Conservation (phyloP, 2,797 vertebrate genomes). For the Petrocephalus sullivani region DNA sequence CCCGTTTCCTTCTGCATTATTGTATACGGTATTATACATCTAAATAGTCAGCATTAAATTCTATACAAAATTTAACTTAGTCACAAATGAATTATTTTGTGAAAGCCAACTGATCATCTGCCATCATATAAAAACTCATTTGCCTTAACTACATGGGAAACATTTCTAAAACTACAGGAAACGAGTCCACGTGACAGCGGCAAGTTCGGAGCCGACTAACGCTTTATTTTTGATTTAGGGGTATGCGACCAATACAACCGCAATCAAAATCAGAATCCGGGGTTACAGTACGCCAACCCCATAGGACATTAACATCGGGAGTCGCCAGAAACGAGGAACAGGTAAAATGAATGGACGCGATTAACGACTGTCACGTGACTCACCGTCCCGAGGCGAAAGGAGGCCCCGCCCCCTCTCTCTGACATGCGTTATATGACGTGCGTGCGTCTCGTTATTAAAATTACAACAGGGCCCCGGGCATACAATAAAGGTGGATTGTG, state of each 20-base stretch:
- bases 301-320: neutral
- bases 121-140: neutral
- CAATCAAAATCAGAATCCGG: neutral
- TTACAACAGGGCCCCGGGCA: slow-evolving; percentile 1
- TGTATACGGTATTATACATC: neutral
- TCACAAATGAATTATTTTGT: neutral
- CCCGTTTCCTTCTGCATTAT: neutral
- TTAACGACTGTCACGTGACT: neutral
- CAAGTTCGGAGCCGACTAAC: neutral
- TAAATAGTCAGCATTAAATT: neutral
- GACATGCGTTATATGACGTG: neutral
- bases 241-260: neutral
- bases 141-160: neutral
- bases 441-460: neutral
- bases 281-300: neutral
- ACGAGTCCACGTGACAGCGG: neutral
- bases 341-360: neutral
- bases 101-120: neutral
- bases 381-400: neutral
- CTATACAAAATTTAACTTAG: neutral
- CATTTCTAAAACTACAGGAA: neutral
- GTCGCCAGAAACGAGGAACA: neutral
- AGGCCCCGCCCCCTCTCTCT: neutral
- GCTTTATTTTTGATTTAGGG: neutral
- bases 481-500: slow-evolving; percentile 1